Evolutionary conservation across 2,797 vertebrate genomes (phyloP).

Genomic region (Simalia tracyae): DNA sequence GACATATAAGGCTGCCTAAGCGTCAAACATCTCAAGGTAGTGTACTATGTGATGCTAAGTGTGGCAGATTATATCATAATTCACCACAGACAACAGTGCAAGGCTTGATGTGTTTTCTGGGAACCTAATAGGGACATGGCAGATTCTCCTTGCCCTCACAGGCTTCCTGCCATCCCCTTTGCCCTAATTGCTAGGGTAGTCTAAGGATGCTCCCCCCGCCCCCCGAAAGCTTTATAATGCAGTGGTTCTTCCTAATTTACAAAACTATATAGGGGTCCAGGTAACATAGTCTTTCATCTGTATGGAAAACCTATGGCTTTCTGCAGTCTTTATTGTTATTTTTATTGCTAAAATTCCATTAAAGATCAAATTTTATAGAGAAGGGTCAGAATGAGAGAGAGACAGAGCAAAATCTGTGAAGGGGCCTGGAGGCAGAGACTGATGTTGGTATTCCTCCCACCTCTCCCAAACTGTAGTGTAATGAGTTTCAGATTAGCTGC

Average conservation of each 20-base stretch:
- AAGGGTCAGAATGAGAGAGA: neutral
- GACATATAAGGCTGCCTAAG: neutral
- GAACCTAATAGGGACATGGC: neutral
- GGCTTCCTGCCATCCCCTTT: neutral
- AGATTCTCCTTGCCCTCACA: neutral
- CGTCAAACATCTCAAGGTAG: neutral
- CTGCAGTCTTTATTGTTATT: neutral
- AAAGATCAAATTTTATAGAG: neutral
- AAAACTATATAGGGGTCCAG: too few species aligned
- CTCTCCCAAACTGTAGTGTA: neutral
- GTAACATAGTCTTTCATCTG: too few species aligned
- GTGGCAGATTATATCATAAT: neutral
- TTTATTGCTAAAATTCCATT: neutral
- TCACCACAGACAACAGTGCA: neutral
- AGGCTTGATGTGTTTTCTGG: neutral
- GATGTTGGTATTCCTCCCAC: neutral
- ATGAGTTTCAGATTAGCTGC: neutral
- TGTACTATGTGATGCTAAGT: neutral
- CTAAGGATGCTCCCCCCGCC: too few species aligned
- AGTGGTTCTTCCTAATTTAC: too few species aligned
- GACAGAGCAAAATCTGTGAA: neutral
- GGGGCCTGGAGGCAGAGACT: neutral
- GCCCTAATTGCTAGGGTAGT: neutral
- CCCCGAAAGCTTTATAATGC: too few species aligned
- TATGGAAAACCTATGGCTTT: neutral